These are phyloP conservation scores for Lasioglossum albipes DNA, from an alignment of 1,140 invertebrate genomes.

Conservation along the genomic window DNA sequence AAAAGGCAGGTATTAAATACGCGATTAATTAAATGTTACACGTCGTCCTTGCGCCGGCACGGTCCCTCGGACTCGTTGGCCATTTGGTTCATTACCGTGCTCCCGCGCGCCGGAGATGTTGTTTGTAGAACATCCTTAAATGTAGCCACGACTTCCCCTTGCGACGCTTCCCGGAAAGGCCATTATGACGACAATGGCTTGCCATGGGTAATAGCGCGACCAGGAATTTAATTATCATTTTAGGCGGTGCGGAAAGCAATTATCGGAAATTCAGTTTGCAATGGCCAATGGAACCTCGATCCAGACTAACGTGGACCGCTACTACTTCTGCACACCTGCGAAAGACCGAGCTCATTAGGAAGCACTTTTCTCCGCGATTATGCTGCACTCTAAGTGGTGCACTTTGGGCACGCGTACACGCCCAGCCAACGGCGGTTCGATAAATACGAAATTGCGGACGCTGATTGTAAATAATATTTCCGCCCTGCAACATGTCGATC, in stretches of 20 bases:
- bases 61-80: too few relatives aligned
- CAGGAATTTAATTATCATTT: slow-evolving; percentile 79
- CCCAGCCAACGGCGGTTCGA: neutral
- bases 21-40: slow-evolving; percentile 42
- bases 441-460: neutral
- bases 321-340: slow-evolving; percentile 17
- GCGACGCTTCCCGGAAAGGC: slow-evolving; percentile 22
- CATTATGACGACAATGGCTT: slow-evolving; percentile 55
- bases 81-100: slow-evolving; percentile 12
- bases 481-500: neutral
- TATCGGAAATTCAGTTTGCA: slow-evolving; percentile 77
- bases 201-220: slow-evolving; percentile 59
- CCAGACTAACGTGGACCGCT: slow-evolving; percentile 33
- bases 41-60: too few relatives aligned
- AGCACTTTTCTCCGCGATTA: slow-evolving; percentile 36
- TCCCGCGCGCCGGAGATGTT: neutral
- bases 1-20: slow-evolving; percentile 2
- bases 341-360: slow-evolving; percentile 53
- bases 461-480: neutral
- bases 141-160: slow-evolving; percentile 30
- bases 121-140: slow-evolving; percentile 45
- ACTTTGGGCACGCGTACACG: neutral
- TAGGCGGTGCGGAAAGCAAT: slow-evolving; percentile 75
- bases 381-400: neutral
- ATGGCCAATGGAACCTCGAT: slow-evolving; percentile 68